phyloP scores from a whole-genome alignment of 2,797 vertebrate species.

The Apogon hyalosoma region DNA sequence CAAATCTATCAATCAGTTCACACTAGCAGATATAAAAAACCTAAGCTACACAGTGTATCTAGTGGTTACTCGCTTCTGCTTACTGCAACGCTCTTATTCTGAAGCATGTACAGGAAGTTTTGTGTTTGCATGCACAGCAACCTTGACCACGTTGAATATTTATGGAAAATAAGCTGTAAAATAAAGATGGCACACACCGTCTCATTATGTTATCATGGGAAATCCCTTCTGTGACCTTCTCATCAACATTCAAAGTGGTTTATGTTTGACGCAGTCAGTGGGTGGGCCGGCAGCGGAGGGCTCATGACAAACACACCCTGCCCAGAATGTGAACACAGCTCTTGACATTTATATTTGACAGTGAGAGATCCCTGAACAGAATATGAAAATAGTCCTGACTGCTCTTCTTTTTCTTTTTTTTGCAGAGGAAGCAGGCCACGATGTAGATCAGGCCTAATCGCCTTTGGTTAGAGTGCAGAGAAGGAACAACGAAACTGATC shows the following conservation, averaged over 20 bases:
- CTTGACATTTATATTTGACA: constrained; percentile 54
- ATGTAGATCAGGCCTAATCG: no score
- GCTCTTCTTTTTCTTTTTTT: not conserved
- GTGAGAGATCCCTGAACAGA: constrained; percentile 13
- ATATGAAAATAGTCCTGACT: constrained; percentile 2
- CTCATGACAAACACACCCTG: constrained; percentile 10
- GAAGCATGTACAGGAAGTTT: no score
- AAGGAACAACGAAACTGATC: no score
- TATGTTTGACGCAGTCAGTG: constrained; percentile 20
- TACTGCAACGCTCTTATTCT: no score
- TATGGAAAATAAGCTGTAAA: no score
- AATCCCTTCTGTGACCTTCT: constrained; percentile 30
- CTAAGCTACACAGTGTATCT: no score
- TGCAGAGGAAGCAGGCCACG: no score
- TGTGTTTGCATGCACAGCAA: no score
- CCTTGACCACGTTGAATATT: no score
- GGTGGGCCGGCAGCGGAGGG: constrained; percentile 5
- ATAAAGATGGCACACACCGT: no score
- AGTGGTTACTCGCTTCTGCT: no score
- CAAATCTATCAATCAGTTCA: not conserved
- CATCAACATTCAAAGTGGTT: constrained; percentile 35
- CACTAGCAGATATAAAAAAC: no score
- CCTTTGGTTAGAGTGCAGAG: not conserved
- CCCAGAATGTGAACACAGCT: constrained; percentile 21
- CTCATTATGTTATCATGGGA: constrained; percentile 5